Percentiles rank a stretch among this genome's conserved stretches.
Evolutionary conservation across 1,140 invertebrate genomes (phyloP).

Genomic region (Dreissena rostriformis): DNA sequence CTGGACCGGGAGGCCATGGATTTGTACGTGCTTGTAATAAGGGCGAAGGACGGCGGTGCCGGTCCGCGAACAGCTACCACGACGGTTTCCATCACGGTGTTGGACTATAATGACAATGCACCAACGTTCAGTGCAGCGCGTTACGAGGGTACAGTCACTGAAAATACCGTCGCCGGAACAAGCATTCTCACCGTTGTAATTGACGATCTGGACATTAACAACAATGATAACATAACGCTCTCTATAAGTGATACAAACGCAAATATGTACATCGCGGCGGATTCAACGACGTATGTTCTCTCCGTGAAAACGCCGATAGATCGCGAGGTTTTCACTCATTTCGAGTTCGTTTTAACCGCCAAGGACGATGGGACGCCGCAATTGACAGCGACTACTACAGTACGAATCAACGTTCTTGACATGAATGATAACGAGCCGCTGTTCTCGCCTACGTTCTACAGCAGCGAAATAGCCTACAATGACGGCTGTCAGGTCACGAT

Average conservation of each 20-base stretch:
- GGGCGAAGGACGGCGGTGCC: constrained; percentile 63
- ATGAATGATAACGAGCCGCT: constrained; percentile 60
- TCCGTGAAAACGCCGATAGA: constrained; percentile 87
- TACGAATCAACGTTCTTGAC: constrained; percentile 56
- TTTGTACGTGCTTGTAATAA: constrained; percentile 58
- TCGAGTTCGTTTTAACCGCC: constrained; percentile 92
- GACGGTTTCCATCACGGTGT: constrained; percentile 67
- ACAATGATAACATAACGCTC: constrained; percentile 95
- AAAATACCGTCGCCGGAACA: constrained; percentile 93
- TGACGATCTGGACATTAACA: constrained; percentile 64
- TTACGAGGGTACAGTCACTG: constrained; percentile 87
- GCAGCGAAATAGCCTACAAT: constrained; percentile 66
- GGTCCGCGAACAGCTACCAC: constrained; percentile 44
- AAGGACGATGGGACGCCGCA: constrained; percentile 78
- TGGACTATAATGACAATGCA: constrained; percentile 77
- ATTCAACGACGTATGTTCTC: constrained; percentile 89
- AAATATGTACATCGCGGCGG: constrained; percentile 86
- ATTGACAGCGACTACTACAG: constrained; percentile 53
- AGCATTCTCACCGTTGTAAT: constrained; percentile 91
- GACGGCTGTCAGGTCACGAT: constrained; percentile 61
- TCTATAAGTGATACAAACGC: constrained; percentile 66
- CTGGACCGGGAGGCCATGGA: constrained; percentile 64
- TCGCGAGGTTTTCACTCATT: constrained; percentile 90
- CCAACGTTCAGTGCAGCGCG: constrained; percentile 79
- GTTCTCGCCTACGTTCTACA: constrained; percentile 67